Percentiles rank a stretch among this genome's conserved stretches.
Evolutionary conservation across 2,888 invertebrate genomes (phyloP).

Genomic region (Hofmannophila pseudospretella): DNA sequence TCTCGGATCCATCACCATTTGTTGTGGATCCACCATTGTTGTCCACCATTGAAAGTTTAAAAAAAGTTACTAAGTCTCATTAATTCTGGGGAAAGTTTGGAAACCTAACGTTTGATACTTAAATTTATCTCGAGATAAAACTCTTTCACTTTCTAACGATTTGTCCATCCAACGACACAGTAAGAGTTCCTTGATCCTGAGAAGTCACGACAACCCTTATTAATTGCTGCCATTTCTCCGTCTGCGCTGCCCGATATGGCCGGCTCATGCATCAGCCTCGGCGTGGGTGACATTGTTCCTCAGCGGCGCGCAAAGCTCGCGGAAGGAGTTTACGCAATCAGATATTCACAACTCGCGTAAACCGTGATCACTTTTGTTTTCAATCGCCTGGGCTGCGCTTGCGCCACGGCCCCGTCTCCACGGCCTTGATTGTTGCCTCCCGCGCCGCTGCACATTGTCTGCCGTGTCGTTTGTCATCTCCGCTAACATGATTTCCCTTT

Average conservation of each 20-base stretch:
- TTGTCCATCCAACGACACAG: constrained; percentile 17
- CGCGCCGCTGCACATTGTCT: constrained; percentile 49
- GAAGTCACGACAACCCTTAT: constrained; percentile 19
- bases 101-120: constrained; percentile 8
- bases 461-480: constrained; percentile 46
- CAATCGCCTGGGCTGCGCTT: constrained; percentile 33
- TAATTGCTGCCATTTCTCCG: constrained; percentile 22
- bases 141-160: constrained; percentile 29
- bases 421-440: constrained; percentile 55
- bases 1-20: background rate
- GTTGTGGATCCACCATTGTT: constrained; percentile 1
- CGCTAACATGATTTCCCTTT: constrained; percentile 60
- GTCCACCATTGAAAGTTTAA: too few species aligned
- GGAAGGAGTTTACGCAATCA: constrained; percentile 34
- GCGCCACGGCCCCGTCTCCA: constrained; percentile 32
- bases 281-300: constrained; percentile 25
- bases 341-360: constrained; percentile 40
- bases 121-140: constrained; percentile 10
- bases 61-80: background rate
- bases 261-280: constrained; percentile 16
- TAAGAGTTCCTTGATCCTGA: constrained; percentile 8
- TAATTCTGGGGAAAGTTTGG: constrained; percentile 21
- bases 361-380: constrained; percentile 68
- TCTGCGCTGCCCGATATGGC: constrained; percentile 13
- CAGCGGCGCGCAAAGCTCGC: constrained; percentile 11